Evolutionary conservation across 2,888 invertebrate species (phyloP).

Genomic region (Amphipoea lucens): DNA sequence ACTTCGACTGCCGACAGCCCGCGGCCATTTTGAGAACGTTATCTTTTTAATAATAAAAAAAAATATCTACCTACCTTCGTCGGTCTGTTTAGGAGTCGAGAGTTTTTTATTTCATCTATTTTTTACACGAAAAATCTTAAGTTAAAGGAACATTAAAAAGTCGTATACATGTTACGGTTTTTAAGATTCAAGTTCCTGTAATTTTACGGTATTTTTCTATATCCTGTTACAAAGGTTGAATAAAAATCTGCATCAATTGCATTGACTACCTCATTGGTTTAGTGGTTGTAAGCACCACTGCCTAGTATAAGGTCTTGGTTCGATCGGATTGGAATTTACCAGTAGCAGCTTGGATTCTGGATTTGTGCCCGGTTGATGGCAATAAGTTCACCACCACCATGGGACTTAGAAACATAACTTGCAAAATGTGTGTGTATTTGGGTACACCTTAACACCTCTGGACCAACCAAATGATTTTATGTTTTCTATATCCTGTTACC

Average conservation of each 20-base stretch:
- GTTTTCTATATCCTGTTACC: no score
- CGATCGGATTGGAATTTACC: not conserved
- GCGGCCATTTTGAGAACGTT: conserved; percentile 78
- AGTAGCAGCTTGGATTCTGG: not conserved
- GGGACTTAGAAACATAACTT: no score
- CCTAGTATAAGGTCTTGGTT: no score
- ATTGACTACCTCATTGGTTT: not conserved
- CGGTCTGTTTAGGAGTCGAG: conserved; percentile 65
- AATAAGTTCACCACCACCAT: not conserved
- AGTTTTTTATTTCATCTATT: conserved; percentile 63
- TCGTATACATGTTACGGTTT: conserved; percentile 2
- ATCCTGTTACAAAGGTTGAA: conserved; percentile 22
- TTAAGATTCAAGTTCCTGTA: conserved; percentile 33
- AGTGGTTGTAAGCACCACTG: not conserved
- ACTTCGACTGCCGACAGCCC: conserved; percentile 73
- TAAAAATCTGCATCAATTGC: conserved; percentile 17
- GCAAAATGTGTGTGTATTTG: no score
- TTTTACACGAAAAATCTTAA: conserved; percentile 57
- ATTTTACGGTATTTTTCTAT: conserved; percentile 49
- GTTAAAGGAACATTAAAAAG: conserved; percentile 43
- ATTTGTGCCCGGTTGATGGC: not conserved
- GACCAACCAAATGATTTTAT: no score
- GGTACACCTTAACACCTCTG: no score
- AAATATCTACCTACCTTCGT: conserved; percentile 67
- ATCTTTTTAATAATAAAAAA: conserved; percentile 69